Base-by-base conservation (phyloP, 30 jellyfish, hydroid and myxozoan genomes). In the Rhopilema esculentum region DNA sequence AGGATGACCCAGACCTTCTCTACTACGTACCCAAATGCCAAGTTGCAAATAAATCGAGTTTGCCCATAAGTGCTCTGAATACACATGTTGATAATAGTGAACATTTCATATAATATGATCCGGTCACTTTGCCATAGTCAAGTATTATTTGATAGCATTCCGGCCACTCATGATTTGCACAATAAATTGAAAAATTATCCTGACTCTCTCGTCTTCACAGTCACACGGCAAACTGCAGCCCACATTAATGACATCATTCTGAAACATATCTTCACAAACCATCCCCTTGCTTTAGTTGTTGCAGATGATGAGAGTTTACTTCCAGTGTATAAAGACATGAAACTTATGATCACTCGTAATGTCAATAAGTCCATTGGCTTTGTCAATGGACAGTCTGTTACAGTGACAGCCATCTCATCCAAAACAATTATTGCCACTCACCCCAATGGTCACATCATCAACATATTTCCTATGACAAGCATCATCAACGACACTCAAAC, bases 321-420 rank as follows among this genome's bases (percentile, higher is more conserved):
- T 6, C 15, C 74, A 8, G 22, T 64, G 20, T 4, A 71, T 16
- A 71, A 24, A 9, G 82, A 64, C 12, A 71, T 71, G 64, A 71
- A 40, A 40, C 40, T 74, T 1, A 74, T 74, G 71, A 9, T 74
- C 16, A 74, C 85, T 1, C 32, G 53, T 20, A 74, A 74, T 30
- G 8, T 18, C 23, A 40, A 76, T 27, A 76, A 76, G 52, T 1
- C n/a, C 0, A 22, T 76, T 7, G 87, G 87, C 1, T 76, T 48
- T 49, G 87, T 76, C 7, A 76, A 76, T 76, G 87, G 87, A 0
- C 87, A 76, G 26, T 0, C 50, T 7, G 74, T 23, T 21, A 76
- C 74, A 1, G 62, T 50, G 6, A 12, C 8, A 0, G 0, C 30
- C 16, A 16, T 49, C 0, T 16, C 21, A 20, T 1, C 25, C 49